Percentiles rank a stretch among this genome's conserved stretches.
These are phyloP conservation scores for Drosophila subobscura DNA, from an alignment of 1,140 invertebrate genomes.

Conservation along the genomic window DNA sequence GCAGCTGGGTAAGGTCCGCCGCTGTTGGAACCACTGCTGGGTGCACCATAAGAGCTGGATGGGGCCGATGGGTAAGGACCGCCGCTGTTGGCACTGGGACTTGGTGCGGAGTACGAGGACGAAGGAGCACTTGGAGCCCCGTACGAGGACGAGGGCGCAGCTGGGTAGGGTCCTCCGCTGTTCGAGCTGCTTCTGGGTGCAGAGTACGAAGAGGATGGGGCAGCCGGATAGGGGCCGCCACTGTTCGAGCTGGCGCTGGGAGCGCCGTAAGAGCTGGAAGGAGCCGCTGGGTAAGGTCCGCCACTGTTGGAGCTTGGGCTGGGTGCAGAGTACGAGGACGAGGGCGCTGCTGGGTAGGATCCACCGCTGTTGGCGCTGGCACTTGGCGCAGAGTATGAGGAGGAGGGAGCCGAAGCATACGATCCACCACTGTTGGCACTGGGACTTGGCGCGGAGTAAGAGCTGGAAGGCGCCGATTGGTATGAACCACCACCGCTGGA, in stretches of 20 bases:
- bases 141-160: constrained; percentile 52
- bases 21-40: constrained; percentile 61
- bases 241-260: constrained; percentile 34
- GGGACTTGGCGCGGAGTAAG: constrained; percentile 53
- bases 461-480: constrained; percentile 46
- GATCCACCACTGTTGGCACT: constrained; percentile 42
- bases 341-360: constrained; percentile 34
- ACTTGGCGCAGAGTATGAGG: constrained; percentile 55
- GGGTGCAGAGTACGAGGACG: constrained; percentile 40
- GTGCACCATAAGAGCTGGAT: constrained; percentile 37
- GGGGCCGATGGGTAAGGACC: constrained; percentile 34
- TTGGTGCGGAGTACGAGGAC: constrained; percentile 54
- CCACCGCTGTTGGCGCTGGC: constrained; percentile 22
- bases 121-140: constrained; percentile 21
- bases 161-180: constrained; percentile 36
- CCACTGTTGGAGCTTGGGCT: constrained; percentile 75
- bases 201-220: constrained; percentile 51
- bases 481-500: constrained; percentile 48
- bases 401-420: constrained; percentile 50
- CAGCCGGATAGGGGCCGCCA: constrained; percentile 50
- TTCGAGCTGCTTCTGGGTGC: constrained; percentile 37
- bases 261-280: constrained; percentile 69
- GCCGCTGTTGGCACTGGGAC: constrained; percentile 19
- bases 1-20: constrained; percentile 73
- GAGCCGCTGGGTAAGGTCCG: constrained; percentile 64